These are phyloP conservation scores for Drosophila melanogaster DNA, from an alignment of 1,140 invertebrate genomes.

Conservation along the genomic window Release_6_plus_ISO1_MT NC_004354.4:17897501-17898000, in stretches of 20 bases:
- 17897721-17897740: conserved; percentile 95
- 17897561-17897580: conserved; percentile 87
- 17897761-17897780: conserved; percentile 94
- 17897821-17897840: conserved; percentile 94
- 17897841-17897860: conserved; percentile 95
- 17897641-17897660: background rate
- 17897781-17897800: conserved; percentile 94
- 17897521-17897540: conserved; percentile 89
- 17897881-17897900: conserved; percentile 85
- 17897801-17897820: conserved; percentile 98
- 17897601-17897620: conserved; percentile 89
- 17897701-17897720: conserved; percentile 97
- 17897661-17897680: background rate
- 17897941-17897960: conserved; percentile 93
- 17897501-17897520: conserved; percentile 94
- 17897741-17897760: conserved; percentile 90
- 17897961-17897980: conserved; percentile 91
- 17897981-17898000: conserved; percentile 92
- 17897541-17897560: conserved; percentile 90
- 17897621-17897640: too few species aligned
- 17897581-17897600: conserved; percentile 86
- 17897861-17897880: conserved; percentile 84
- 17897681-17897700: conserved; percentile 86
- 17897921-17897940: conserved; percentile 96
- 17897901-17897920: conserved; percentile 87